Percentiles rank a stretch among this genome's conserved stretches.
Conservation (phyloP, 2,113 vertebrate genomes). For the Bolborhynchus lineola region DNA sequence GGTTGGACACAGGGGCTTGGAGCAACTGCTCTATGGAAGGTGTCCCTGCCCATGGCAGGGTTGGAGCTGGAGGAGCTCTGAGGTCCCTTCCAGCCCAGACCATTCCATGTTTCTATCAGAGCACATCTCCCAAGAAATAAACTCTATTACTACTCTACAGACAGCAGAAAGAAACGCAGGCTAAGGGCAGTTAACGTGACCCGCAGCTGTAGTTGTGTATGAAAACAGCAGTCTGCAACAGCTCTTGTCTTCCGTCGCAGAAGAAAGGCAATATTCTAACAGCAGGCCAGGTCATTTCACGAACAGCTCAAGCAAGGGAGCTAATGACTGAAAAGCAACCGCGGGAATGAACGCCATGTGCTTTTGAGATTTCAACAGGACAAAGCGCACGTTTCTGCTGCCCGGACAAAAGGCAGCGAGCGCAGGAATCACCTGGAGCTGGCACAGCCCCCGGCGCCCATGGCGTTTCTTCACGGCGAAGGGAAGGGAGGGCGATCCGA, state of each 20-base stretch:
- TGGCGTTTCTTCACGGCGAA: not conserved
- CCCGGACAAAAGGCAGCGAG: not conserved
- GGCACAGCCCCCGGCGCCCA: not conserved
- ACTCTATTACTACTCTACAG: not conserved
- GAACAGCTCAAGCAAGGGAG: not conserved
- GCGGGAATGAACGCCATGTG: accelerated
- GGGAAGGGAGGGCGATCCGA: accelerated
- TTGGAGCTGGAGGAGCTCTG: not conserved
- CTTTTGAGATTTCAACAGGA: not conserved
- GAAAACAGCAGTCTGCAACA: not conserved
- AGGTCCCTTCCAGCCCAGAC: not conserved
- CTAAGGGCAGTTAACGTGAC: not conserved
- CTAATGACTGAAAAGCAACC: not conserved
- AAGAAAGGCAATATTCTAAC: not conserved
- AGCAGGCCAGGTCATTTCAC: not conserved
- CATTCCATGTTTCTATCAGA: not conserved
- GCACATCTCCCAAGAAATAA: not conserved
- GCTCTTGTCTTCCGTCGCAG: not conserved
- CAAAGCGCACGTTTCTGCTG: not conserved
- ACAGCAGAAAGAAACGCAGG: not conserved
- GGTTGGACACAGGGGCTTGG: not conserved
- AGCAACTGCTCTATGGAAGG: not conserved
- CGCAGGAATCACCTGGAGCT: not conserved
- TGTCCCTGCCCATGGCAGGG: not conserved
- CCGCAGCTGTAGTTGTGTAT: not conserved